Conservation (phyloP, 2,797 vertebrate genomes). For the Champsocephalus esox region DNA sequence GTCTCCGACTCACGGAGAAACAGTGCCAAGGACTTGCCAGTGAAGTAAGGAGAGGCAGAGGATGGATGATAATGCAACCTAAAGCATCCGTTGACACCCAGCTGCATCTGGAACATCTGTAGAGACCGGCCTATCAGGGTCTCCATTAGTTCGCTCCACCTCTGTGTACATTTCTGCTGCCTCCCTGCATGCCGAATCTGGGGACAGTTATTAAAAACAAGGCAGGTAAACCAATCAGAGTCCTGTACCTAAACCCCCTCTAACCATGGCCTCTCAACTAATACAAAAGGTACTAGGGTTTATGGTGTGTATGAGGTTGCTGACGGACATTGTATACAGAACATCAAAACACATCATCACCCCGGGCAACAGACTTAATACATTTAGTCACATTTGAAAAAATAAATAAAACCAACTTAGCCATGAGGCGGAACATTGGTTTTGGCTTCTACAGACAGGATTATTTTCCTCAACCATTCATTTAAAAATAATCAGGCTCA, state of each 20-base stretch:
- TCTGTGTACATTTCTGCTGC: constrained; percentile 55
- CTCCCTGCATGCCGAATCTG: constrained; percentile 34
- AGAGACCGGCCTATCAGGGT: constrained; percentile 69
- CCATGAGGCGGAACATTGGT: constrained; percentile 24
- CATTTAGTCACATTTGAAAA: constrained; percentile 47
- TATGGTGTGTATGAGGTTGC: constrained; percentile 48
- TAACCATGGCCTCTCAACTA: constrained; percentile 10
- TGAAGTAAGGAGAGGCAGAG: constrained; percentile 64
- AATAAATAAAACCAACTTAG: constrained; percentile 51
- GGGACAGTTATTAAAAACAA: constrained; percentile 67
- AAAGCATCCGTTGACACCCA: constrained; percentile 76
- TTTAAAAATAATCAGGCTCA: constrained; percentile 51
- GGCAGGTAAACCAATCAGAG: constrained; percentile 59
- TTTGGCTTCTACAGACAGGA: constrained; percentile 8
- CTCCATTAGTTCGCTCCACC: constrained; percentile 44
- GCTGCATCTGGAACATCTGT: constrained; percentile 82
- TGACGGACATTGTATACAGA: constrained; percentile 68
- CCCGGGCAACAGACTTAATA: constrained; percentile 20
- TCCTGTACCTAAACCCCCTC: constrained; percentile 34
- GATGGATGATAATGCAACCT: constrained; percentile 72
- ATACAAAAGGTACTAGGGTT: constrained; percentile 45
- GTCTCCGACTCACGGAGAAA: constrained; percentile 34
- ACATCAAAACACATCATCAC: constrained; percentile 64
- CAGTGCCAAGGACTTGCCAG: constrained; percentile 62
- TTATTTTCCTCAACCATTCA: constrained; percentile 29